Evolutionary conservation across 2,113 vertebrate species (phyloP).

Genomic region (Coregonus clupeaformis): DNA sequence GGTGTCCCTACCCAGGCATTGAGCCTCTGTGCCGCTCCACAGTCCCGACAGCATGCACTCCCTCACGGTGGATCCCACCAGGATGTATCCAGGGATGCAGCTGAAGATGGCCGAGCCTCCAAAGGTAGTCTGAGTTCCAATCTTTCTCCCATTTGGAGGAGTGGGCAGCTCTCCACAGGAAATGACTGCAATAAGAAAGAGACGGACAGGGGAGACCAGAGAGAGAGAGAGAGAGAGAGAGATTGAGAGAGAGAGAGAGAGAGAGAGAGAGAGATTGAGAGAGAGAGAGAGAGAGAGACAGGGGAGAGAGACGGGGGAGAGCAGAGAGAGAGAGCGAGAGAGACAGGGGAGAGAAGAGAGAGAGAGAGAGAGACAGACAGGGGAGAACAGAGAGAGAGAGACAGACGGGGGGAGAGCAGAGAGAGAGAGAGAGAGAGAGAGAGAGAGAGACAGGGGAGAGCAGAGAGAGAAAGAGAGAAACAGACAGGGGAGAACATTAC

Average conservation of each 20-base stretch:
- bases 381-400: not conserved
- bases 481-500: slow-evolving; percentile 27
- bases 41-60: slow-evolving; percentile 94
- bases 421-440: slow-evolving; percentile 5
- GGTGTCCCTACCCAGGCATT: slow-evolving; percentile 83
- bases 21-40: slow-evolving; percentile 91
- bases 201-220: not conserved
- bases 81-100: slow-evolving; percentile 87
- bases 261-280: not conserved
- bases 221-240: slow-evolving; percentile 10
- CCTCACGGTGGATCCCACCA: slow-evolving; percentile 87
- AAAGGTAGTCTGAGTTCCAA: slow-evolving; percentile 92
- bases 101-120: slow-evolving; percentile 95
- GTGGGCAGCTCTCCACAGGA: slow-evolving; percentile 90
- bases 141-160: slow-evolving; percentile 95
- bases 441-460: not conserved
- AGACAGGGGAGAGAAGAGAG: not conserved
- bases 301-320: not conserved
- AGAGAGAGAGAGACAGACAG: not conserved
- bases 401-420: not conserved
- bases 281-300: not conserved
- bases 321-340: not conserved
- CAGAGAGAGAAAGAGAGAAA: slow-evolving; percentile 1
- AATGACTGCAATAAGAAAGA: slow-evolving; percentile 81
- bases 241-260: not conserved